These are phyloP conservation scores for Deilephila porcellus DNA, from an alignment of 2,888 invertebrate genomes.

Conservation along the genomic window DNA sequence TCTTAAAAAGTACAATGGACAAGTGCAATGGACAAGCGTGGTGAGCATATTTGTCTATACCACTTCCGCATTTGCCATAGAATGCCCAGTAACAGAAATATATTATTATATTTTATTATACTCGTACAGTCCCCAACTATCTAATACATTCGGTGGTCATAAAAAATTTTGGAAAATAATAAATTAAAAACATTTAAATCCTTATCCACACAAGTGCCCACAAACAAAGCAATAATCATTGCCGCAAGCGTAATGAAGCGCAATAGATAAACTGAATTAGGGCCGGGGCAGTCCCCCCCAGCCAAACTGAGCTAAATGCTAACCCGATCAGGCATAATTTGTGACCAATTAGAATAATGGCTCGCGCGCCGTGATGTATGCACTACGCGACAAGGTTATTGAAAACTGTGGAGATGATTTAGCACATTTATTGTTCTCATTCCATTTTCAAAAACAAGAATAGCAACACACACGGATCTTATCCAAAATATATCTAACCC, in stretches of 20 bases:
- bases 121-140: too few relatives aligned
- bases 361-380: conserved; percentile 78
- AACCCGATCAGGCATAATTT: conserved; percentile 85
- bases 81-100: too few relatives aligned
- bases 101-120: too few relatives aligned
- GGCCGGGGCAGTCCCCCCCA: conserved; percentile 51
- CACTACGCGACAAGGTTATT: conserved; percentile 62
- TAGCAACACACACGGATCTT: too few relatives aligned
- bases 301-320: conserved; percentile 78
- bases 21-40: too few relatives aligned
- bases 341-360: conserved; percentile 85
- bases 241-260: conserved; percentile 40
- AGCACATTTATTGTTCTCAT: neutral
- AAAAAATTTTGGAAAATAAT: too few relatives aligned
- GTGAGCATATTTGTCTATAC: too few relatives aligned
- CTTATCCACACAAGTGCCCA: neutral
- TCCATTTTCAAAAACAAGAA: too few relatives aligned
- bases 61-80: too few relatives aligned
- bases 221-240: conserved; percentile 53
- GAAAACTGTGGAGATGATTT: conserved; percentile 48
- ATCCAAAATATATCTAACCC: too few relatives aligned
- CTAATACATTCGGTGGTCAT: too few relatives aligned
- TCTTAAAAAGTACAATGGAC: too few relatives aligned
- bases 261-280: conserved; percentile 73
- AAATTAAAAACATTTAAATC: neutral